phyloP scores from a whole-genome alignment of 2,797 vertebrate species.

The Sebastes oblongus region DNA sequence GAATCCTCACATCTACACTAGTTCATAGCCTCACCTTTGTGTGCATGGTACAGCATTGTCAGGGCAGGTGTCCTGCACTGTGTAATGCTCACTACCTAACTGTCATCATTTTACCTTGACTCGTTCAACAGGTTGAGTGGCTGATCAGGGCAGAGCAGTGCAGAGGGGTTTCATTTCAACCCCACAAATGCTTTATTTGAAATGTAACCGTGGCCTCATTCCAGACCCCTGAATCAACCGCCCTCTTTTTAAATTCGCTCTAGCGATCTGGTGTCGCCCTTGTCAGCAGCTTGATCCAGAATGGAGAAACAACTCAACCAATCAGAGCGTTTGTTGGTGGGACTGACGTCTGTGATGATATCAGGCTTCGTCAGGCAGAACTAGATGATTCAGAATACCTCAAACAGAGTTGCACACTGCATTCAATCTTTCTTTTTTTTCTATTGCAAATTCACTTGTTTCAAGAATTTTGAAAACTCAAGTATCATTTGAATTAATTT shows the following conservation, averaged over 20 bases:
- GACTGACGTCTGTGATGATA: not conserved
- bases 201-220: constrained; percentile 39
- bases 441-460: not conserved
- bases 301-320: constrained; percentile 10
- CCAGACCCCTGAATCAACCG: constrained; percentile 4
- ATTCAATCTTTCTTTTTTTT: not conserved
- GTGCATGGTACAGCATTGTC: not conserved
- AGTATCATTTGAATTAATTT: not conserved
- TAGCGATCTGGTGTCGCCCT: not conserved
- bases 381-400: not conserved
- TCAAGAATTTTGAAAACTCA: not conserved
- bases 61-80: constrained; percentile 5
- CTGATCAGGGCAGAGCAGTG: not conserved
- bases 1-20: not conserved
- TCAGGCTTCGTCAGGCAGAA: not conserved
- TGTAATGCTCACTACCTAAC: constrained; percentile 18
- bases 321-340: not conserved
- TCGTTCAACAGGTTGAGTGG: constrained; percentile 23
- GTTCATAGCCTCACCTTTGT: not conserved
- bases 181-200: constrained; percentile 26
- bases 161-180: constrained; percentile 12
- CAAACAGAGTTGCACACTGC: not conserved
- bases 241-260: constrained; percentile 15
- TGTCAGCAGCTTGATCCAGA: not conserved
- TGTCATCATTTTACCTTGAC: constrained; percentile 9